phyloP scores from a whole-genome alignment of 2,113 vertebrate species.

The Phalacrocorax aristotelis region DNA sequence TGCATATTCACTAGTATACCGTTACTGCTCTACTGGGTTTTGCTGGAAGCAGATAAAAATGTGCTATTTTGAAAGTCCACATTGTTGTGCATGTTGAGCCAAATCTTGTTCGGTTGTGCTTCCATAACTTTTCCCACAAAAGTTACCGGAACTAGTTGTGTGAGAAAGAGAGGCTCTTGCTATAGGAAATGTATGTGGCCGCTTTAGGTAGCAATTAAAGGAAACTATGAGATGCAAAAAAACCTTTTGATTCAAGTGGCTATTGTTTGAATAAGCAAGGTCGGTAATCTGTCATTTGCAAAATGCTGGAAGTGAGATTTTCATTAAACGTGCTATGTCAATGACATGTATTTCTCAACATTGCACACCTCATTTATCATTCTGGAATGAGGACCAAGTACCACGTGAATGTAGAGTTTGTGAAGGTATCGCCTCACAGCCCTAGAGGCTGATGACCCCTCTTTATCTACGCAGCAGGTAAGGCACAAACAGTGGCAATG shows the following conservation, averaged over 20 bases:
- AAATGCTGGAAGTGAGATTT: conserved; percentile 31
- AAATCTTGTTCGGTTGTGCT: neutral
- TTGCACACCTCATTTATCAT: conserved; percentile 51
- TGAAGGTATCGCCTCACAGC: conserved; percentile 44
- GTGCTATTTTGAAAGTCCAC: neutral
- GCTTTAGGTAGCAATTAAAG: conserved; percentile 4
- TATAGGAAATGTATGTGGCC: neutral
- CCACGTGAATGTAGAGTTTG: conserved; percentile 44
- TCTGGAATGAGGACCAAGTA: conserved; percentile 26
- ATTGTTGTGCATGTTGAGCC: neutral
- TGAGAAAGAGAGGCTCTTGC: neutral
- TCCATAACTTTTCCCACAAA: neutral
- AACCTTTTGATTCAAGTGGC: neutral
- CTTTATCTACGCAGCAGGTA: conserved; percentile 65
- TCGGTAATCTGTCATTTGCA: conserved; percentile 23
- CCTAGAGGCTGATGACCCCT: conserved; percentile 57
- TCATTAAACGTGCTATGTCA: neutral
- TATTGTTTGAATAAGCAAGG: neutral
- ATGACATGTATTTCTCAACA: conserved; percentile 32
- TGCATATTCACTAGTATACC: conserved; percentile 27
- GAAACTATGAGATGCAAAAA: neutral
- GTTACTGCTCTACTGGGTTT: neutral
- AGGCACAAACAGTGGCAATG: conserved; percentile 56
- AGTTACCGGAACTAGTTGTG: neutral
- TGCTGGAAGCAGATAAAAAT: neutral